Evolutionary conservation across 2,113 vertebrate species (phyloP).

Genomic region (Mohoua ochrocephala): DNA sequence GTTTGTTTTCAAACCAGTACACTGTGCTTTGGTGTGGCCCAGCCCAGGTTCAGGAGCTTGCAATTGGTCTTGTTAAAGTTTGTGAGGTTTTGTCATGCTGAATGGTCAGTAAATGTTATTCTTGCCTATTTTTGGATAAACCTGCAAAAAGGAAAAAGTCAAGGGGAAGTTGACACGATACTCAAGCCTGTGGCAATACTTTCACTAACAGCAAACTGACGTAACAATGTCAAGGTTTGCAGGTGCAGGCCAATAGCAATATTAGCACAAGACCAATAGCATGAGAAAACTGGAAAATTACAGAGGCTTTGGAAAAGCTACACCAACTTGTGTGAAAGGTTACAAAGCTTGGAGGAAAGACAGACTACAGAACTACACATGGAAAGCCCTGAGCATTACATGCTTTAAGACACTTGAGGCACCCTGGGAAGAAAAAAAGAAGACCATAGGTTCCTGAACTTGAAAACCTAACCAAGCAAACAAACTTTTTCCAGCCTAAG

Average conservation of each 20-base stretch:
- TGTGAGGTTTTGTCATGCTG: neutral
- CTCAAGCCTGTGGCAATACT: neutral
- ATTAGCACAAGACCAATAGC: neutral
- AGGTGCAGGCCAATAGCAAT: neutral
- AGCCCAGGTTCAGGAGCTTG: neutral
- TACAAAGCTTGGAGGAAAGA: neutral
- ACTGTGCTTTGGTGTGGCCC: neutral
- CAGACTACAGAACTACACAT: neutral
- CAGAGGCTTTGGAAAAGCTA: neutral
- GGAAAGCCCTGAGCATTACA: neutral
- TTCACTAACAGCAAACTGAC: neutral
- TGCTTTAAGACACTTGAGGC: neutral
- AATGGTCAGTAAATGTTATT: neutral
- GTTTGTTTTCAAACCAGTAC: too few species aligned
- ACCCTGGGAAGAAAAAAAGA: neutral
- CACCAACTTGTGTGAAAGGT: neutral
- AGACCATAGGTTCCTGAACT: neutral
- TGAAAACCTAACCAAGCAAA: neutral
- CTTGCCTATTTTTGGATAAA: neutral
- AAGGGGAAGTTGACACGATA: rapidly evolving
- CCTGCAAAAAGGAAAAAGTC: neutral
- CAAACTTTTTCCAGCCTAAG: neutral
- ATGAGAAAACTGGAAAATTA: neutral
- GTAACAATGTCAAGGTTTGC: neutral
- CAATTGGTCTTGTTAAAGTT: neutral